Conservation (phyloP, 2,113 vertebrate species). For the Bujurquina vittata region DNA sequence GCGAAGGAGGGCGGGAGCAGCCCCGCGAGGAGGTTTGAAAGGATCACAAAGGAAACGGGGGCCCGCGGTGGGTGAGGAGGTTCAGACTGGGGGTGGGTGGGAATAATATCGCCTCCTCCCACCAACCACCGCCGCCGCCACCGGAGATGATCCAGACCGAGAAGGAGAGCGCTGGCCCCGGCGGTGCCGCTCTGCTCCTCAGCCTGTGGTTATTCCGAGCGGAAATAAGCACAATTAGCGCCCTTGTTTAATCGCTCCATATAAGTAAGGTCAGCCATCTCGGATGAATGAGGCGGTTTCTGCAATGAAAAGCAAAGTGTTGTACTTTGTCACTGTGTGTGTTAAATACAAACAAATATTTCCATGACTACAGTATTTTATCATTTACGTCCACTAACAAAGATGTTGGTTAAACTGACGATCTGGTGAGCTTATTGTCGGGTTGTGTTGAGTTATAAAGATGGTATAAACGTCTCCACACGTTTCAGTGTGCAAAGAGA, state of each 20-base stretch:
- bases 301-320: not conserved
- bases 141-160: not conserved
- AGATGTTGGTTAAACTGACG: too few species aligned
- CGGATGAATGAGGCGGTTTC: not conserved
- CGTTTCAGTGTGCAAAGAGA: too few species aligned
- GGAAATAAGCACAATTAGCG: conserved; percentile 6
- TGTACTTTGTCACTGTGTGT: not conserved
- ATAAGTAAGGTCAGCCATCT: not conserved
- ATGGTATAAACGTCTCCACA: not conserved
- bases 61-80: not conserved
- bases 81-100: conserved; percentile 8
- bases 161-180: not conserved
- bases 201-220: conserved; percentile 31
- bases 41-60: conserved; percentile 69
- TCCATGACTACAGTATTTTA: too few species aligned
- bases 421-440: too few species aligned
- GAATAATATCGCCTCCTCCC: not conserved
- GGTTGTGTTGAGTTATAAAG: not conserved
- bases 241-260: too few species aligned
- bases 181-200: not conserved
- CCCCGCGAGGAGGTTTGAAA: conserved; percentile 38
- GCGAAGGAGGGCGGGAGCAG: conserved; percentile 40
- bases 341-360: not conserved
- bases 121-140: not conserved
- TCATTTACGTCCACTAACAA: too few species aligned